These are phyloP conservation scores for Chondrilla cf. caribensis DNA, from an alignment of 37 sponge, comb jelly and placozoan genomes.

Conservation along the genomic window DNA sequence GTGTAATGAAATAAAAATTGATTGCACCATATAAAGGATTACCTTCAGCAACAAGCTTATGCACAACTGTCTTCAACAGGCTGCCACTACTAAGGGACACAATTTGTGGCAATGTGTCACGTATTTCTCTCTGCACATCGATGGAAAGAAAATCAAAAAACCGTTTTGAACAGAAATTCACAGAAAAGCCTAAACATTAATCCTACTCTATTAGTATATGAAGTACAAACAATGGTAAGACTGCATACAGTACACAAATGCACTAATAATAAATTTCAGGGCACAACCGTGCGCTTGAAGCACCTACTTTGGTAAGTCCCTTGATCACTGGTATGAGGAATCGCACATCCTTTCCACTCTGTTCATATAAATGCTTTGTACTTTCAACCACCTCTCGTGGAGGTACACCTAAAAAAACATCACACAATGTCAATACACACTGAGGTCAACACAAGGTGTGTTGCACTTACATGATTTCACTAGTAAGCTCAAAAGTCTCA, in stretches of 20 bases:
- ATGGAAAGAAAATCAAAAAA: too few relatives aligned
- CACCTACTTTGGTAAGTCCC: conserved; percentile 91
- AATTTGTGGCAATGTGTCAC: conserved; percentile 85
- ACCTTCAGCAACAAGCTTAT: conserved; percentile 15
- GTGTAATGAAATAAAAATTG: too few relatives aligned
- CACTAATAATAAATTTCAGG: too few relatives aligned
- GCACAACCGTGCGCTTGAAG: too few relatives aligned
- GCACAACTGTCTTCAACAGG: conserved; percentile 78
- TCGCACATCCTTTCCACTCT: conserved; percentile 78
- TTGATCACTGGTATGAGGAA: conserved; percentile 94
- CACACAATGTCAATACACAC: too few relatives aligned
- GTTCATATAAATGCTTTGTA: conserved; percentile 82
- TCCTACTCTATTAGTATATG: too few relatives aligned
- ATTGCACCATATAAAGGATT: not conserved
- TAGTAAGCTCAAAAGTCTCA: conserved; percentile 90
- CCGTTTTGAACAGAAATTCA: not conserved
- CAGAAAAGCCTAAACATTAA: not conserved
- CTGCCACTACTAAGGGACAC: conserved; percentile 72
- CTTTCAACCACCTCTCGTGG: conserved; percentile 69
- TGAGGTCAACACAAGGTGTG: too few relatives aligned
- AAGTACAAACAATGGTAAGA: too few relatives aligned
- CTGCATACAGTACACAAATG: too few relatives aligned
- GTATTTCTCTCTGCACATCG: conserved; percentile 84
- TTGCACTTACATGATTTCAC: conserved; percentile 64
- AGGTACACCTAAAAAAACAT: conserved; percentile 65